Base-by-base conservation (phyloP, 1,140 invertebrate species). In the Drosophila elegans region DNA sequence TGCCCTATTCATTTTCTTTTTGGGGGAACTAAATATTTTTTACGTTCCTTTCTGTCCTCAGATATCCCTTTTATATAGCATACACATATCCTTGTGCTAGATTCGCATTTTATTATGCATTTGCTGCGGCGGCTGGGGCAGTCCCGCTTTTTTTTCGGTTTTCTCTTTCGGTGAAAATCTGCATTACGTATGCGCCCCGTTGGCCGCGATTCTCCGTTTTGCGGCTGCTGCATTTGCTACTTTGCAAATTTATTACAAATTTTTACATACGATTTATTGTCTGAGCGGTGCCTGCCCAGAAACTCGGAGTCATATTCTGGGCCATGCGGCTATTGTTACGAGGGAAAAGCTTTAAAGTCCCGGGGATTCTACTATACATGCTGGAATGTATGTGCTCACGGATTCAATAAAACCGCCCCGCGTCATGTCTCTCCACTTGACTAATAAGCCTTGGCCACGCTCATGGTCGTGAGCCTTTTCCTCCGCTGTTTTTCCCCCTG, bases 171-270 rank as follows among this genome's bases (percentile, higher is more conserved):
- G 42, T 52, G 46, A 68, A 67, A 68, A 63, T 80, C 66, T 79
- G 71, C 83, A 88, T 88, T 86, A 88, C 83, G 79, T 88, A 86
- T 86, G 83, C 84, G 75, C 79, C 67, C 71, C 66, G 75, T 83
- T 76, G 66, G 69, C 71, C 61, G 46, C 57, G 53, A 68, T 62
- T 54, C 78, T 85, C 64, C 72, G 69, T 39, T 13, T 16, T 62
- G 75, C 60, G 61, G 67, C 78, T 78, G 83, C 83, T 88, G 83
- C 83, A 83, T 82, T 86, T 86, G 83, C 83, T 88, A 88, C 83
- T 86, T 86, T 86, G 83, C 83, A 79, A 88, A 86, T 86, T 86
- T 86, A 86, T 88, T 88, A 86, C 83, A 89, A 86, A 86, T 86
- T 86, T 88, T 82, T 86, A 86, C 83, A 86, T 86, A 88, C 83